phyloP scores from a whole-genome alignment of 1,140 invertebrate species.

The Psilanteris sp. region DNA sequence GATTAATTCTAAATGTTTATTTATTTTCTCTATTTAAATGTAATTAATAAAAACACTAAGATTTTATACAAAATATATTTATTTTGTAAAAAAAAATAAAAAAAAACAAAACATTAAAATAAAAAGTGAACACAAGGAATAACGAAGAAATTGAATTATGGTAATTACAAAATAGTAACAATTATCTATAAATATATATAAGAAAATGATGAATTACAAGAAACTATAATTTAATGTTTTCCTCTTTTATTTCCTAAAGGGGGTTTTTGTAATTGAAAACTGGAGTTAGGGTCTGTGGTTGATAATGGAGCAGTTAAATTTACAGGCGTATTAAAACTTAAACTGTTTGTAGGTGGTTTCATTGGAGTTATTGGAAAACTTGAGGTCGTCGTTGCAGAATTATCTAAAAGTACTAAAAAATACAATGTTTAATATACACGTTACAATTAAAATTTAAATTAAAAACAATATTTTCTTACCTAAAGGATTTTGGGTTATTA shows the following conservation, averaged over 20 bases:
- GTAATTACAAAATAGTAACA: slow-evolving; percentile 3
- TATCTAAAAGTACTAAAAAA: slow-evolving; percentile 72
- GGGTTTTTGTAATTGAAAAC: slow-evolving; percentile 87
- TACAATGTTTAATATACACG: too few species aligned
- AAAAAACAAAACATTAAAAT: too few species aligned
- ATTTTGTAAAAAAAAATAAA: too few species aligned
- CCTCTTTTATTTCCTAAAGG: slow-evolving; percentile 85
- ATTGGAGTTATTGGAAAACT: slow-evolving; percentile 78
- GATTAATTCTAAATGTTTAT: too few species aligned
- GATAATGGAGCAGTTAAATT: slow-evolving; percentile 76
- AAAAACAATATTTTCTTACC: slow-evolving; percentile 65
- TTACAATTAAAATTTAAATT: too few species aligned
- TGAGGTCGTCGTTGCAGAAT: slow-evolving; percentile 70
- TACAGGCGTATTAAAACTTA: slow-evolving; percentile 75
- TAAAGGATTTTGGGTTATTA: slow-evolving; percentile 74
- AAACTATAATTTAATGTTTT: slow-evolving; percentile 80
- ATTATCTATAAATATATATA: slow-evolving; percentile 9
- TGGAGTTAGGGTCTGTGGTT: slow-evolving; percentile 69
- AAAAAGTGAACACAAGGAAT: too few species aligned
- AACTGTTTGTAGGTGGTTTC: slow-evolving; percentile 79
- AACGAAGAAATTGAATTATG: too few species aligned
- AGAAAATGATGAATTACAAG: background rate
- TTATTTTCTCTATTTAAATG: too few species aligned
- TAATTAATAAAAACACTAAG: too few species aligned
- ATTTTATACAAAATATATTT: too few species aligned